Percentiles rank a stretch among this genome's conserved stretches.
These are phyloP conservation scores for Halictus ligatus DNA, from an alignment of 2,888 invertebrate genomes.

Conservation along the genomic window DNA sequence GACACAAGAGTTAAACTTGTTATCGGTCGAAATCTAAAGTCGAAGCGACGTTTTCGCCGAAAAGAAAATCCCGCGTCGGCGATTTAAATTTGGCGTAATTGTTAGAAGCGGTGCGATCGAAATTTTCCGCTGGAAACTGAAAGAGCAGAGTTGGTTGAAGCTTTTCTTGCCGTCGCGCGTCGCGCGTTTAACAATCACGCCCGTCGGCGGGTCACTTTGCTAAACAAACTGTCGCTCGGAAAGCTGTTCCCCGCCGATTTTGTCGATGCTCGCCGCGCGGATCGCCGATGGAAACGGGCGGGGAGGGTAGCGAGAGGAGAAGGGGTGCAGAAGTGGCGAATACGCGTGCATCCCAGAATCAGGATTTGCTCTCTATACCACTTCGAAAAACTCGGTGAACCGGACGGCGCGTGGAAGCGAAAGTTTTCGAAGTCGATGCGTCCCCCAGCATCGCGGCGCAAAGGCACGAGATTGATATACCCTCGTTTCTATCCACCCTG, in stretches of 20 bases:
- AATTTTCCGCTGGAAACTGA: neutral
- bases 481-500: conserved; percentile 36
- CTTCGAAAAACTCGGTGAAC: conserved; percentile 69
- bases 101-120: neutral
- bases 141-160: neutral
- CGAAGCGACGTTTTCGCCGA: neutral
- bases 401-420: conserved; percentile 63
- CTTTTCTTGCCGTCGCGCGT: neutral
- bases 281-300: neutral
- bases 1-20: neutral
- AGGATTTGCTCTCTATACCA: conserved; percentile 57
- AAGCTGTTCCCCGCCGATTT: conserved; percentile 16
- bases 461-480: conserved; percentile 69
- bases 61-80: no score
- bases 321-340: neutral
- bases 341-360: conserved; percentile 49
- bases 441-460: conserved; percentile 33
- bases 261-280: neutral
- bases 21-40: neutral
- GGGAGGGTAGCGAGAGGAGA: neutral
- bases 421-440: conserved; percentile 66
- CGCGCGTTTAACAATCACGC: neutral
- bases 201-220: neutral
- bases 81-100: neutral
- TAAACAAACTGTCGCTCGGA: neutral